These are phyloP conservation scores for Tupiocoris notatus DNA, from an alignment of 2,888 invertebrate genomes.

Conservation along the genomic window DNA sequence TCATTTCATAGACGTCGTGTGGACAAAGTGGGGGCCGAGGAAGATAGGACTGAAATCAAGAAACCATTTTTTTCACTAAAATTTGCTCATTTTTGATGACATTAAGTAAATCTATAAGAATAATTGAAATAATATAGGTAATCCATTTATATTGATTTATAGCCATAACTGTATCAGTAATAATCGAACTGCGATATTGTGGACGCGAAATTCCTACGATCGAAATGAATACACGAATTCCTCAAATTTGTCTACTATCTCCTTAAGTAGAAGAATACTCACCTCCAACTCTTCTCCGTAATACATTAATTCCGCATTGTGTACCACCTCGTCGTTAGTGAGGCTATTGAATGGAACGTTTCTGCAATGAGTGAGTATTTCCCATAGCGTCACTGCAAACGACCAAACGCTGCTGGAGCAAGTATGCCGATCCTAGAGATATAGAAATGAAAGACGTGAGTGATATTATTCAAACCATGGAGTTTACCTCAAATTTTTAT, in stretches of 20 bases:
- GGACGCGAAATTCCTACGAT: too few relatives aligned
- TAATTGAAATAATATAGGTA: too few relatives aligned
- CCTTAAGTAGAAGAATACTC: constrained; percentile 44
- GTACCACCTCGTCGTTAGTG: constrained; percentile 63
- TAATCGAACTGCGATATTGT: too few relatives aligned
- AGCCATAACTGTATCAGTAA: too few relatives aligned
- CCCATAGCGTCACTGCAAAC: constrained; percentile 66
- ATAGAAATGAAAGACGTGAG: neutral
- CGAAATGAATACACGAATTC: too few relatives aligned
- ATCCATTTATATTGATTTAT: too few relatives aligned
- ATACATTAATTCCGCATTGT: constrained; percentile 66
- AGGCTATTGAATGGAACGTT: constrained; percentile 63
- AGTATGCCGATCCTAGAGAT: constrained; percentile 62
- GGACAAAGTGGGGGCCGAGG: constrained; percentile 76
- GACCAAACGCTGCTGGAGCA: constrained; percentile 65
- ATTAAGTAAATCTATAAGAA: too few relatives aligned
- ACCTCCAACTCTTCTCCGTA: constrained; percentile 64
- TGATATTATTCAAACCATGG: too few relatives aligned
- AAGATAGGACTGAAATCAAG: constrained; percentile 60
- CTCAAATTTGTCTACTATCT: too few relatives aligned
- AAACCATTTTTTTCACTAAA: too few relatives aligned
- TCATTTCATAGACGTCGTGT: constrained; percentile 70
- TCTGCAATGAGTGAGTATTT: constrained; percentile 62
- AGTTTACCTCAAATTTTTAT: too few relatives aligned
- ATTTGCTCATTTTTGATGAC: too few relatives aligned